Percentiles rank a stretch among this genome's conserved stretches.
phyloP scores from a whole-genome alignment of 2,113 vertebrate species.

The Cryptotis parvus region DNA sequence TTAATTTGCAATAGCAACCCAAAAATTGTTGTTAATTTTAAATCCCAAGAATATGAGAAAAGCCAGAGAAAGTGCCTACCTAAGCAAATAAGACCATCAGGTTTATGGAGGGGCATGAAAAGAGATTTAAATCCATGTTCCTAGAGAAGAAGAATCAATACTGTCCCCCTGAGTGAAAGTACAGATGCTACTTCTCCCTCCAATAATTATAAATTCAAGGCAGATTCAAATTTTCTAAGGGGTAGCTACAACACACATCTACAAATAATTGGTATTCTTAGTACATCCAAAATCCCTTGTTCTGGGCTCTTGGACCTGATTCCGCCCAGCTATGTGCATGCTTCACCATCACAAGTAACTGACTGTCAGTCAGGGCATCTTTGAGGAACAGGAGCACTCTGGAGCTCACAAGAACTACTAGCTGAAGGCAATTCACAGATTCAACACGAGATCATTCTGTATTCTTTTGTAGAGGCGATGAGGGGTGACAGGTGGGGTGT shows the following conservation, averaged over 20 bases:
- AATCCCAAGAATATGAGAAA: too few species aligned
- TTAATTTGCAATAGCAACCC: background rate
- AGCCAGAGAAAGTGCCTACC: background rate
- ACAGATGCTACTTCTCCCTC: background rate
- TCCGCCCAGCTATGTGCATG: background rate
- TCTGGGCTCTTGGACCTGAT: background rate
- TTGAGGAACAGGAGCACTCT: background rate
- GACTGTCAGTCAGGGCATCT: background rate
- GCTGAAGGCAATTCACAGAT: background rate
- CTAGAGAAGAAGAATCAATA: background rate
- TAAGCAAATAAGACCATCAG: background rate
- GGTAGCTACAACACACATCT: constrained; percentile 9
- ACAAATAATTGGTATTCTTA: constrained; percentile 36
- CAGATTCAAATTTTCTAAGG: constrained; percentile 36
- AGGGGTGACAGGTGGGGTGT: background rate
- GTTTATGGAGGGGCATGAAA: background rate
- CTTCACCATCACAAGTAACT: background rate
- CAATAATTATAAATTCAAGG: constrained; percentile 54
- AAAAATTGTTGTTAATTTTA: too few species aligned
- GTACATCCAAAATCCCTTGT: constrained; percentile 40
- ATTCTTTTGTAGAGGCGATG: background rate
- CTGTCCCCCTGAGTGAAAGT: background rate
- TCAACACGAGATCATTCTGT: background rate
- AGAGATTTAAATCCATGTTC: constrained; percentile 12
- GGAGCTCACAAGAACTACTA: background rate